Percentiles rank a stretch among this genome's conserved stretches.
Evolutionary conservation across 1,140 invertebrate genomes (phyloP).

Genomic region (Panulirus ornatus): DNA sequence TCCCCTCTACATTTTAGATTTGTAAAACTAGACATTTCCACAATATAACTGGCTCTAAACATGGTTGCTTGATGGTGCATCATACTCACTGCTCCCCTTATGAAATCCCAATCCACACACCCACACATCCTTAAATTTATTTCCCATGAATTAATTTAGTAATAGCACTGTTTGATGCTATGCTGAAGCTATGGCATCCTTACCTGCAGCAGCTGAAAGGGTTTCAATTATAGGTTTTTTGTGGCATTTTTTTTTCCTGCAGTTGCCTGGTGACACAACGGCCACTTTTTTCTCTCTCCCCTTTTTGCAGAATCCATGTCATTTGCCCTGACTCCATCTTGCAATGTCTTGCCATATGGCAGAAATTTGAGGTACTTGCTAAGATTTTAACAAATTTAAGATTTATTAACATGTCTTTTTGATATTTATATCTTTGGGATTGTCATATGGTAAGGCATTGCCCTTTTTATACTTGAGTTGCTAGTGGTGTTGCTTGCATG

Average conservation of each 20-base stretch:
- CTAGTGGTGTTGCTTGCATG: conserved; percentile 73
- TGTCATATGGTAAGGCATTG: conserved; percentile 69
- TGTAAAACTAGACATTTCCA: conserved; percentile 73
- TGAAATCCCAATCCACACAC: conserved; percentile 43
- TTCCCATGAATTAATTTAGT: conserved; percentile 69
- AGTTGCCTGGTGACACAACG: conserved; percentile 70
- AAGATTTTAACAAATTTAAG: neutral
- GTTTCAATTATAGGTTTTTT: conserved; percentile 60
- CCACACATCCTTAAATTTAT: conserved; percentile 61
- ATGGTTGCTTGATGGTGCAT: conserved; percentile 74
- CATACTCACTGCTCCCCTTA: conserved; percentile 71
- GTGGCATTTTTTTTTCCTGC: conserved; percentile 48
- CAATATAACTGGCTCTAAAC: conserved; percentile 74
- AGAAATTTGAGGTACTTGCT: neutral
- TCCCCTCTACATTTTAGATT: conserved; percentile 66
- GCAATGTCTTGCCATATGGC: conserved; percentile 65
- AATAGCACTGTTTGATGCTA: conserved; percentile 70
- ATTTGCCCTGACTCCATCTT: conserved; percentile 61
- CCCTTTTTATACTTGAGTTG: conserved; percentile 62
- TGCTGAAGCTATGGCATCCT: conserved; percentile 70
- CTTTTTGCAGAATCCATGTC: conserved; percentile 39
- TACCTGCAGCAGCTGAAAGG: conserved; percentile 69
- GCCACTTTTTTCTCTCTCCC: conserved; percentile 56
- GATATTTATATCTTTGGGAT: no score
- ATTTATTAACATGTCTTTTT: neutral